Base-by-base conservation (phyloP, 2,113 vertebrate species). In the Neolamprologus longior region DNA sequence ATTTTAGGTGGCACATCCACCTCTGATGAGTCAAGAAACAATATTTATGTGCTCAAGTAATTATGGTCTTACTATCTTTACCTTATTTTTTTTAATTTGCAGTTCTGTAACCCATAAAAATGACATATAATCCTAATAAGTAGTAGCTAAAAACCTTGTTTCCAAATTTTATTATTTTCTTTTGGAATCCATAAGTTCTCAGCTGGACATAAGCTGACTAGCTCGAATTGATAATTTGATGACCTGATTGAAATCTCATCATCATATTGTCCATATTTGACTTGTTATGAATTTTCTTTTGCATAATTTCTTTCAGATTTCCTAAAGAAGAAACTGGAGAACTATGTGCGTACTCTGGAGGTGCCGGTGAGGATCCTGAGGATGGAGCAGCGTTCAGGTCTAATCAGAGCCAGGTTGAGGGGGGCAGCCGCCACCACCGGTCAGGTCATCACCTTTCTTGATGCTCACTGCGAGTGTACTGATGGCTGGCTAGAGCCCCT, bases 381-480 rank as follows among this genome's bases (percentile, higher is more conserved):
- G 87, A 99, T 99, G 99, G 98, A 98, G 94, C 98, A 98, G 87
- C 92, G 99, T 7, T 98, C 99, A 0, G 99, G 99, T 53, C 96
- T 99, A 81, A 99, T 99, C 91, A 97, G 98, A 2, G 99, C 99
- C 0, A 96, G 99, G 85, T 95, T 99, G 10, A 97, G 98, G 8
- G 99, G 99, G 47, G 99, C 99, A 0, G 98, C 98, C 0, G 97
- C 98, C 45, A 97, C 99, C 2, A 95, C 80, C 68, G 99, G 98
- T 47, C 98, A 98, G 95, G 98, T 99, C 84, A 97, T 99, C 89
- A 99, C 98, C 1, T 99, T 99, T 93, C 96, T 99, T 54, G 99
- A 99, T 0, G 98, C 99, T 26, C 99, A 99, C 96, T 99, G 99
- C 26, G 99, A 99, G 94, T 99, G 98, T 88, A 99, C 98, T 0